Base-by-base conservation (phyloP, 1,140 invertebrate genomes). In the Aphidius ervi region DNA sequence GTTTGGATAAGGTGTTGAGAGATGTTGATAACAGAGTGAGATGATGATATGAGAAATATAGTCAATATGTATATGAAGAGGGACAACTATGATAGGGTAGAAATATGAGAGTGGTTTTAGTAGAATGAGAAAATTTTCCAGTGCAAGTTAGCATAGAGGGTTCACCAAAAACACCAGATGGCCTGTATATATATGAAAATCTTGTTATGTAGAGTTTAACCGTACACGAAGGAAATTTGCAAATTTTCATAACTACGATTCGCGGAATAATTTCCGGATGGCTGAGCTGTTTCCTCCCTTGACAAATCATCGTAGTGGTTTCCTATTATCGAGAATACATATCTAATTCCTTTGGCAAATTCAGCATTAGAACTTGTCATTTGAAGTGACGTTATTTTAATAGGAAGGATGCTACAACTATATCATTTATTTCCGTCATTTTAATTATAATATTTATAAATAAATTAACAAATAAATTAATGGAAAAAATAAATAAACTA, bases 251-350 rank as follows among this genome's bases (percentile, higher is more conserved):
- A 58, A 67, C 23, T 31, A 73, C 68, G 69, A 72, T 70, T 72
- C 68, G 68, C 67, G 23, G 69, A 69, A 75, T 77, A 77, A 78
- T 78, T 77, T 77, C 73, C 75, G 70, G 68, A 65, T 67, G 70
- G 68, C 72, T 70, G 67, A 68, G 69, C 54, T 71, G 71, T 75
- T 78, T 76, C 74, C 74, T 70, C 67, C 64, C 67, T 68, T 76
- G 75, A 76, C 75, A 75, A 78, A 78, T 76, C 72, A 76, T 73
- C 72, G 74, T 16, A 0, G 16, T 70, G 75, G 74, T 76, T 76
- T 75, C 72, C 74, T 72, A 74, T 69, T 68, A 70, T 70, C 67
- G 68, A 67, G 49, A 42, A 61, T 16, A 43, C 49, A 43, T 41
- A 39, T 54, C 6, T 49, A 54, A 41, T 23, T 20, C 43, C 40